phyloP scores from a whole-genome alignment of 2,888 invertebrate species.

The Amaurobius ferox region DNA sequence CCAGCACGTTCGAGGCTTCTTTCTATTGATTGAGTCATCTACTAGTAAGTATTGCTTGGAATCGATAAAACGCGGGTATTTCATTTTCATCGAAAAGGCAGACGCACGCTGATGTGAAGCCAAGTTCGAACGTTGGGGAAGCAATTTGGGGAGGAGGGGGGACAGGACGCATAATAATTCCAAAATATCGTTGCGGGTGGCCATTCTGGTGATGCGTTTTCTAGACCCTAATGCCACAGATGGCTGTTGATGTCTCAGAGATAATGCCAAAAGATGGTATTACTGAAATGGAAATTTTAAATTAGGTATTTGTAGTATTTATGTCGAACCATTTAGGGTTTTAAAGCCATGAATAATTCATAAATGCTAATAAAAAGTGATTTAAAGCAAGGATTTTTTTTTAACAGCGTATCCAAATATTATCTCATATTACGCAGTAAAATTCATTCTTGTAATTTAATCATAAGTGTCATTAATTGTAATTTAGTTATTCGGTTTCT shows the following conservation, averaged over 20 bases:
- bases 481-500: no score
- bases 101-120: not conserved
- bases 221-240: not conserved
- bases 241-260: not conserved
- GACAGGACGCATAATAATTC: not conserved
- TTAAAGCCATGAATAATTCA: not conserved
- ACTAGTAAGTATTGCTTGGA: constrained; percentile 2
- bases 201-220: not conserved
- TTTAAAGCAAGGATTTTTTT: no score
- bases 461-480: no score
- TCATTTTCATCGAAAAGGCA: constrained; percentile 55
- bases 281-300: not conserved
- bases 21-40: constrained; percentile 41
- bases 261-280: not conserved
- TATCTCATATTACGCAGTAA: no score
- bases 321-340: not conserved
- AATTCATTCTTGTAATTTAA: no score
- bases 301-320: not conserved
- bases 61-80: constrained; percentile 42
- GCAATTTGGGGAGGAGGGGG: not conserved
- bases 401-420: no score
- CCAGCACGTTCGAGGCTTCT: not conserved
- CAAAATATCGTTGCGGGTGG: not conserved
- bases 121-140: not conserved
- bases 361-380: no score